phyloP scores from a whole-genome alignment of 2,888 invertebrate genomes.

The Augiades crinisus region DNA sequence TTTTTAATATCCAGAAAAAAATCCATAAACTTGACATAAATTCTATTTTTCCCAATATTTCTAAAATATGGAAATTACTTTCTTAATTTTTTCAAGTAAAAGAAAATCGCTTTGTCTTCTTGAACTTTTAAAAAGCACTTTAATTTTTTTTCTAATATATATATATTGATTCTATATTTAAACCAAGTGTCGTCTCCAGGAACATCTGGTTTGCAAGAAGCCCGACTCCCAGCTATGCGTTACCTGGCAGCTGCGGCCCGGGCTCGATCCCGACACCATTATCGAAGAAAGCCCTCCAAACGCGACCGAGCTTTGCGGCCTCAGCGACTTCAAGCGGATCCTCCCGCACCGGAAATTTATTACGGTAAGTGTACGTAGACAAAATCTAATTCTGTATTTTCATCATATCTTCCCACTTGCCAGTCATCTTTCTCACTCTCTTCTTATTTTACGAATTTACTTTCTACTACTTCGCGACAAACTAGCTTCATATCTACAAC shows the following conservation, averaged over 20 bases:
- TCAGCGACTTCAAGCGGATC: conserved; percentile 39
- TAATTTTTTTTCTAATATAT: too few relatives aligned
- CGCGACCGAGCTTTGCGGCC: conserved; percentile 42
- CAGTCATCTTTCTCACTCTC: background rate
- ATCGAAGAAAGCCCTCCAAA: conserved; percentile 32
- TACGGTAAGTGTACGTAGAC: conserved; percentile 35
- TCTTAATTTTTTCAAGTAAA: too few relatives aligned
- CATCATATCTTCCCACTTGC: too few relatives aligned
- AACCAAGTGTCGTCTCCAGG: conserved; percentile 43
- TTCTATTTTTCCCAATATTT: too few relatives aligned
- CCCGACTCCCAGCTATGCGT: conserved; percentile 44
- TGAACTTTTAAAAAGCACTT: too few relatives aligned
- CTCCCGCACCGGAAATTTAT: conserved; percentile 33
- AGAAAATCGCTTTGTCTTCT: too few relatives aligned
- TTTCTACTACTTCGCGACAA: too few relatives aligned
- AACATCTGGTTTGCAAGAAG: conserved; percentile 48
- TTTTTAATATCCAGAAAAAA: background rate
- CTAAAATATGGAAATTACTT: too few relatives aligned
- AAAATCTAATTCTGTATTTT: too few relatives aligned
- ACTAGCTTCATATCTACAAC: too few relatives aligned
- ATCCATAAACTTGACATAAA: background rate
- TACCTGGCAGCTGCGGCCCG: conserved; percentile 40
- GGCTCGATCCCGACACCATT: conserved; percentile 32
- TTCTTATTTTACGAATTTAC: too few relatives aligned
- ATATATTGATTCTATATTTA: background rate